Percentiles rank a stretch among this genome's conserved stretches.
These are phyloP conservation scores for Lindbergichthys nudifrons DNA, from an alignment of 2,797 vertebrate species.

Conservation along the genomic window DNA sequence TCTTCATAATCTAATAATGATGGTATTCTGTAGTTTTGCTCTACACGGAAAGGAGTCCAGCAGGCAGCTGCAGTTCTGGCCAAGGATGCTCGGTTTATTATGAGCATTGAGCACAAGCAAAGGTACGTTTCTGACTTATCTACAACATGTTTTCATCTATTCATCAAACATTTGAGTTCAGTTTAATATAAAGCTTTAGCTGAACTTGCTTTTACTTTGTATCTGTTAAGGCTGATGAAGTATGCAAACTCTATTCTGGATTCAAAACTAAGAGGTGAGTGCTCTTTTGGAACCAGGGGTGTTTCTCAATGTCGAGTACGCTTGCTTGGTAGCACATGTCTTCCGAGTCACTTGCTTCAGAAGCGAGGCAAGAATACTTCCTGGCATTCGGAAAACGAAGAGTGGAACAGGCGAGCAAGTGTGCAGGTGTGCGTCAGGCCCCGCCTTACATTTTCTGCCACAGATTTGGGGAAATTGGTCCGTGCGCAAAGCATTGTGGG, in stretches of 20 bases:
- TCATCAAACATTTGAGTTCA: neutral
- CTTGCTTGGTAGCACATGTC: too few relatives aligned
- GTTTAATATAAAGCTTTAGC: neutral
- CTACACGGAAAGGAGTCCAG: constrained; percentile 97
- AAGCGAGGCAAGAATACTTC: too few relatives aligned
- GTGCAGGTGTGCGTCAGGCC: too few relatives aligned
- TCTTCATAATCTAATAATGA: neutral
- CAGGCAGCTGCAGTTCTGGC: constrained; percentile 93
- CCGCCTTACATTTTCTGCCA: too few relatives aligned
- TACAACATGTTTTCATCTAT: neutral
- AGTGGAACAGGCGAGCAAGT: too few relatives aligned
- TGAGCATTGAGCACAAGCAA: constrained; percentile 92
- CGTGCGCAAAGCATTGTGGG: too few relatives aligned
- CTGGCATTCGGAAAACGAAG: too few relatives aligned
- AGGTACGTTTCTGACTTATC: constrained; percentile 77
- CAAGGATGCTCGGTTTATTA: constrained; percentile 93
- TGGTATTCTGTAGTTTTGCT: constrained; percentile 90
- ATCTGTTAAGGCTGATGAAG: constrained; percentile 87
- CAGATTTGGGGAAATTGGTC: too few relatives aligned
- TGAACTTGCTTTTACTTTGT: neutral
- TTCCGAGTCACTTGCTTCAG: too few relatives aligned
- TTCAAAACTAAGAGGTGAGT: constrained; percentile 92
- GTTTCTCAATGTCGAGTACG: too few relatives aligned
- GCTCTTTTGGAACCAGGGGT: neutral
- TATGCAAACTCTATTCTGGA: constrained; percentile 90